Base-by-base conservation (phyloP, 2,113 vertebrate genomes). In the Riparia riparia region DNA sequence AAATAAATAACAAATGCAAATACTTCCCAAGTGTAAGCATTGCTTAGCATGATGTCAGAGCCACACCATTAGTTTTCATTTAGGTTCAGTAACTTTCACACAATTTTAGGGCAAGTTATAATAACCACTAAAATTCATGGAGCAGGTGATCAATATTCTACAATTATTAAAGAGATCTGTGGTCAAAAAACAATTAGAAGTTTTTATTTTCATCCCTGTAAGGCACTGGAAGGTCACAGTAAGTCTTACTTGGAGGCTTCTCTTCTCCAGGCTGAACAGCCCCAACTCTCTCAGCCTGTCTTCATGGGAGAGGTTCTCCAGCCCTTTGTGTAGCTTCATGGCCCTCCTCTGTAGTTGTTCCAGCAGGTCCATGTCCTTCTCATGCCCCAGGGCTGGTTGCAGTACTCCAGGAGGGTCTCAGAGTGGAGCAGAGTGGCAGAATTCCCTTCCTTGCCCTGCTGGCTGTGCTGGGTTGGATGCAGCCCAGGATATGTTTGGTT, bases 391-490 rank as follows among this genome's bases (percentile, higher is more conserved):
- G 34, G 29, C 17, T 31, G 58, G 29, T 31, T 34, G 21, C 45
- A 60, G 10, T 22, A 28, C 26, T 73, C 4, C 47, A 74, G 28
- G 34, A 37, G 18, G 10, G 5, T 44, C 31, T 56, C 26, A n/a
- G 26, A 54, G 57, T 1, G 4, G 19, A 24, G 44, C 6, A 19
- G 51, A 45, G 53, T 1, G 1, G 39, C 32, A 82, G n/a, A 68
- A 54, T 54, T 32, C 16, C 31, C 2, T 21, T 14, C 9, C 18
- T 26, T 0, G 0, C 4, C 18, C 22, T 56, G 28, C 53, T 79
- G 37, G 7, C 32, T 37, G 28, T 0, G 0, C 29, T 51, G 17
- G 6, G 4, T 26, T 50, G 58, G 49, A 34, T 64, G 17, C 6
- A 64, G 49, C 9, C 29, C 54, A 47, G 66, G 16, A 37, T 26